A percentile compares a stretch with the other conserved stretches of the same genome.
These are phyloP conservation scores for Pemphredon lugubris DNA, from an alignment of 2,888 invertebrate species.

Conservation along the genomic window DNA sequence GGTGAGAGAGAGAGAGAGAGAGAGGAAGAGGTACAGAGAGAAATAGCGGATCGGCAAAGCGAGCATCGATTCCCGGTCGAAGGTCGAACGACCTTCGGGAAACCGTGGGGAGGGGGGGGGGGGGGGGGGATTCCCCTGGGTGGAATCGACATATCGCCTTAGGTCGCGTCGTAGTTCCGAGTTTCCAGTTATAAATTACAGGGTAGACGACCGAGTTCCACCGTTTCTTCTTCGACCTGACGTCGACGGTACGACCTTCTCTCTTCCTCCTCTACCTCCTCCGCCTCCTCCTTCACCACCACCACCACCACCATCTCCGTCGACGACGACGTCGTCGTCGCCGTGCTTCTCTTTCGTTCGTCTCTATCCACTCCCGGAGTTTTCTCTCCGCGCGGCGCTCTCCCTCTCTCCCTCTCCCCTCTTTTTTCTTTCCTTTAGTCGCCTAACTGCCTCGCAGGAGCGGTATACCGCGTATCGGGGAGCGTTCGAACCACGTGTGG, in stretches of 20 bases:
- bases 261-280: conserved; percentile 21
- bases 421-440: conserved; percentile 46
- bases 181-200: conserved; percentile 71
- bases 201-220: conserved; percentile 70
- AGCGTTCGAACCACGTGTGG: conserved; percentile 65
- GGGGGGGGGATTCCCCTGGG: conserved; percentile 59
- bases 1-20: background rate
- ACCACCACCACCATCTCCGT: too few relatives aligned
- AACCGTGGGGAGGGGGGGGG: conserved; percentile 30
- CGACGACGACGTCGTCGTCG: too few relatives aligned
- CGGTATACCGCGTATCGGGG: conserved; percentile 59
- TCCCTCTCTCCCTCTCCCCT: conserved; percentile 8
- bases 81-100: conserved; percentile 67
- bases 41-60: conserved; percentile 44
- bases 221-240: conserved; percentile 46
- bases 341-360: conserved; percentile 15
- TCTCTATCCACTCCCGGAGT: conserved; percentile 5
- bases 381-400: too few relatives aligned
- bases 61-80: conserved; percentile 64
- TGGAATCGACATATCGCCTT: conserved; percentile 70
- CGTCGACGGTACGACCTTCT: conserved; percentile 20
- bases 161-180: conserved; percentile 69
- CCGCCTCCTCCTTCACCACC: too few relatives aligned
- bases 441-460: conserved; percentile 59
- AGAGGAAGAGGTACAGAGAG: conserved; percentile 13